Conservation (phyloP, 1,140 invertebrate species). For the Drosophila busckii region DNA sequence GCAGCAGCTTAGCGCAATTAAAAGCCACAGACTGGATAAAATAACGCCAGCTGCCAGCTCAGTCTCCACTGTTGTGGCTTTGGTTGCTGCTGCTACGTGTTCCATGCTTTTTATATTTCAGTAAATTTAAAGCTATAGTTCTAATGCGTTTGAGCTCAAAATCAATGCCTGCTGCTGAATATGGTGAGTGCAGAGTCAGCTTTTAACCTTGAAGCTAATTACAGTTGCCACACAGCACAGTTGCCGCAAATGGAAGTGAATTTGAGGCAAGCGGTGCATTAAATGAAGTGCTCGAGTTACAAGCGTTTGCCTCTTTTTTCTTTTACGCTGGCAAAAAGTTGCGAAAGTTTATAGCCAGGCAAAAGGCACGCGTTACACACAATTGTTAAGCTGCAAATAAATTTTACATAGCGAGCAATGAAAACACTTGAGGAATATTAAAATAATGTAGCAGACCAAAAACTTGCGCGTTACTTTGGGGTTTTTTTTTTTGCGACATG, state of each 20-base stretch:
- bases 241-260: slow-evolving; percentile 57
- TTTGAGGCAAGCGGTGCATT: slow-evolving; percentile 54
- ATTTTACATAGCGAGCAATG: slow-evolving; percentile 53
- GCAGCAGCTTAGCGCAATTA: slow-evolving; percentile 1
- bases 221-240: neutral
- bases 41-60: slow-evolving; percentile 1
- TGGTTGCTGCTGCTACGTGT: neutral
- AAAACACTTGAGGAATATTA: slow-evolving; percentile 62
- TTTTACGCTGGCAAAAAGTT: slow-evolving; percentile 29
- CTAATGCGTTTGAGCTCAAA: no score
- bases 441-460: slow-evolving; percentile 36
- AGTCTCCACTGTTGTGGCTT: neutral
- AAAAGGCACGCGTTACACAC: slow-evolving; percentile 6
- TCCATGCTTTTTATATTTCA: no score
- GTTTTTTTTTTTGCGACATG: slow-evolving; percentile 23
- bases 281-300: slow-evolving; percentile 35
- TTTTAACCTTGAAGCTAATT: no score
- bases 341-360: slow-evolving; percentile 8
- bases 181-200: neutral
- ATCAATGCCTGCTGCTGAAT: no score
- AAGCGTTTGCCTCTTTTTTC: slow-evolving; percentile 11
- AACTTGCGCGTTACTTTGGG: slow-evolving; percentile 12
- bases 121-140: no score
- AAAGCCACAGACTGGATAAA: neutral
- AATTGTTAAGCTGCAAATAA: slow-evolving; percentile 47